Evolutionary conservation across 2,113 vertebrate species (phyloP).

Genomic region (Oncorhynchus clarkii): DNA sequence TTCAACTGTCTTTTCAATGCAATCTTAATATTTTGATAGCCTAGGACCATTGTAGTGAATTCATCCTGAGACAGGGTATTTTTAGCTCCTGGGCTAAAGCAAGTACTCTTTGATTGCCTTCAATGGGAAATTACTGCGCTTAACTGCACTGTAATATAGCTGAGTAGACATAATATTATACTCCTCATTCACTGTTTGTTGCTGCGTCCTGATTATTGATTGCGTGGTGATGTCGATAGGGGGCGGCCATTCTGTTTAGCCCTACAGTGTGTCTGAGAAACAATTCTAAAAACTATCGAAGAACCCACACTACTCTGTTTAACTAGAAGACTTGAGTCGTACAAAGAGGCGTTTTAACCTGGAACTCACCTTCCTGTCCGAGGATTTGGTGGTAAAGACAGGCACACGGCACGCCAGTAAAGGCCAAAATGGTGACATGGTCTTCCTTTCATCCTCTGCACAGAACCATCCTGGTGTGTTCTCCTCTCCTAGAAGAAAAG

Average conservation of each 20-base stretch:
- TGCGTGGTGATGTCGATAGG: no score
- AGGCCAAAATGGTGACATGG: constrained; percentile 81
- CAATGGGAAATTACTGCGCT: constrained; percentile 40
- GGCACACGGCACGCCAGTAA: constrained; percentile 84
- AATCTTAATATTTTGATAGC: no score
- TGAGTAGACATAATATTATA: no score
- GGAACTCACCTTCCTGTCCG: constrained; percentile 70
- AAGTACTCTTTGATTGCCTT: constrained; percentile 43
- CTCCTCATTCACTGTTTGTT: no score
- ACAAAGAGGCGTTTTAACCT: neutral
- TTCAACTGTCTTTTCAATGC: no score
- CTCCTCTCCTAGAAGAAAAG: constrained; percentile 79
- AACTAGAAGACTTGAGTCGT: no score
- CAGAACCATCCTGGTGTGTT: constrained; percentile 92
- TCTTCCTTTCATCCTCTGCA: constrained; percentile 85
- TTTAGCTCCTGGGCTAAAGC: constrained; percentile 39
- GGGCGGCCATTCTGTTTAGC: neutral
- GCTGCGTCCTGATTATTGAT: no score
- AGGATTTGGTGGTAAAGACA: constrained; percentile 81
- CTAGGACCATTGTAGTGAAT: constrained; percentile 46
- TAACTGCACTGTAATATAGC: constrained; percentile 30
- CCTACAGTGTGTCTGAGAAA: neutral
- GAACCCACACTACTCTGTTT: no score
- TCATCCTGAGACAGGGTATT: constrained; percentile 34
- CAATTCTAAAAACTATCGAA: no score